Evolutionary conservation across 2,113 vertebrate genomes (phyloP), one percentile per base, ranked within the genome.

Genomic region (Microtus montanus): DNA sequence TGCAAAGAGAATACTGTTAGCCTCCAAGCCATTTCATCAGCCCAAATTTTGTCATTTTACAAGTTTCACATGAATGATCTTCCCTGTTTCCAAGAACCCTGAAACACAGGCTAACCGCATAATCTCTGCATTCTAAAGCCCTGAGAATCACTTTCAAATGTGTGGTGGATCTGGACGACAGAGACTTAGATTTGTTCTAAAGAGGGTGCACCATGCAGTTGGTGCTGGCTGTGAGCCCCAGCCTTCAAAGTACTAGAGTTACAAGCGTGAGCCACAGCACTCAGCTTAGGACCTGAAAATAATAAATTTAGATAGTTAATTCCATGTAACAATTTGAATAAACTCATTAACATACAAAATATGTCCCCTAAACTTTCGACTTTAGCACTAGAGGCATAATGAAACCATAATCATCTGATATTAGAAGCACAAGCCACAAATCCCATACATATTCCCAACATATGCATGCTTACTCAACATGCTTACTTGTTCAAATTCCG

Each of bases 261-360:
- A 71, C 3, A 87, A 71, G 35, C 22, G 10, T 38, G 66, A 71
- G 66, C 13, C 66, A 28, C 66, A 35, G 49, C 12, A 71, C 66
- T 71, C 47, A 52, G 33, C 33, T 52, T 54, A 30, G 22, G 47
- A 54, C 47, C 38, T 87, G 33, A 87, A 89, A 91, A 87, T 75
- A 80, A 90, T 64, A 41, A 73, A 92, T 88, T 88, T 7, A 66
- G 35, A 90, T 84, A 33, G 35, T 63, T 85, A 75, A 61, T 75
- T 80, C 2, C 24, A 94, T 52, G 49, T 28, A 63, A 92, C 66
- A 13, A 7, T 33, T 92, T 84, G 63, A 93, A 90, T 85, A 92
- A 66, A 86, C 41, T 94, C 74, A 94, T 61, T 54, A 74, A 89
- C 80, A 89, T 61, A 63, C 5, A 44, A 80, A 63, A 86, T 9